Conservation (phyloP, 2,888 invertebrate genomes). For the Lypha dubia region DNA sequence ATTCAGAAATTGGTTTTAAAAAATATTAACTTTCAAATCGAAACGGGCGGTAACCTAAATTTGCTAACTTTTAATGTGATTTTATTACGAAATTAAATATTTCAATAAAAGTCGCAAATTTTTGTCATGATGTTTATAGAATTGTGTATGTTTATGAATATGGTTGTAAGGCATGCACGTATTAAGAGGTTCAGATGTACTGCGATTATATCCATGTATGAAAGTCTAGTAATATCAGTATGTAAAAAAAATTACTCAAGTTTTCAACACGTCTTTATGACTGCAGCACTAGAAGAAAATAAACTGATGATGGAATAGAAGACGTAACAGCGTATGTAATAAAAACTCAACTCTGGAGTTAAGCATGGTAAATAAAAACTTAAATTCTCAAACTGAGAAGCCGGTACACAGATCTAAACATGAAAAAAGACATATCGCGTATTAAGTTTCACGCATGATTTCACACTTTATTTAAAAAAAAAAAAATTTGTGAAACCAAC, state of each 20-base stretch:
- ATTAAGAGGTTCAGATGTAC: neutral
- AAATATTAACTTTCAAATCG: no score
- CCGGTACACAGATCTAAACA: neutral
- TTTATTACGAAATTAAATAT: no score
- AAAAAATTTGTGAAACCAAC: slow-evolving; percentile 5
- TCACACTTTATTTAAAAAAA: slow-evolving; percentile 22
- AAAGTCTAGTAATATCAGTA: neutral
- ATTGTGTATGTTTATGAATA: no score
- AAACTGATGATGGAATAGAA: slow-evolving; percentile 17
- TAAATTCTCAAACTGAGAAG: neutral
- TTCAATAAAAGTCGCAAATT: no score
- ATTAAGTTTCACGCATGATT: slow-evolving; percentile 70
- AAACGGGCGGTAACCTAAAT: no score
- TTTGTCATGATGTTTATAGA: no score
- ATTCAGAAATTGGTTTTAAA: no score
- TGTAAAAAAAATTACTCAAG: neutral
- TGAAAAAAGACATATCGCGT: slow-evolving; percentile 37
- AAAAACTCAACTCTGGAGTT: slow-evolving; percentile 28
- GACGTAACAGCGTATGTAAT: slow-evolving; percentile 5
- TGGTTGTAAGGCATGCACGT: no score
- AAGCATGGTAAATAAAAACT: slow-evolving; percentile 20
- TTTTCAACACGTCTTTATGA: slow-evolving; percentile 40
- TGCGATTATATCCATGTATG: neutral
- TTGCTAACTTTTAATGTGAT: no score
- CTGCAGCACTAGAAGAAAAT: slow-evolving; percentile 7